Percentiles rank a stretch among this genome's conserved stretches.
Conservation (phyloP, 2,113 vertebrate species). For the Tringa solitaria region DNA sequence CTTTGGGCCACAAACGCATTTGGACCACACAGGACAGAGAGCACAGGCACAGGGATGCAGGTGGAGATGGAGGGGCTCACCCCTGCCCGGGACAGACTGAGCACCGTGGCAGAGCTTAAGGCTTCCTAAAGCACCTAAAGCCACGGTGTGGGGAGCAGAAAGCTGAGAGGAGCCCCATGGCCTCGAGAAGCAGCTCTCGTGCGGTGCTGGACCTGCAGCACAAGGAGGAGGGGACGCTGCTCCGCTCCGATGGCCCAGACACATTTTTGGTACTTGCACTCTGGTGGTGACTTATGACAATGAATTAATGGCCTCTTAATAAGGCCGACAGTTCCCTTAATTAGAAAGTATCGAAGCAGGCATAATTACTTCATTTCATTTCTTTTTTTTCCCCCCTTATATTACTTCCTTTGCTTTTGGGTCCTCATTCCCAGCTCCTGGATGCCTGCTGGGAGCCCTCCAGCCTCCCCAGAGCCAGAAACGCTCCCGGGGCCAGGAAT, state of each 20-base stretch:
- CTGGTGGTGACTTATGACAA: neutral
- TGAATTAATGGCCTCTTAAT: conserved; percentile 34
- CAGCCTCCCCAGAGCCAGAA: neutral
- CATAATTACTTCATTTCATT: conserved; percentile 38
- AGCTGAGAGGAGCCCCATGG: neutral
- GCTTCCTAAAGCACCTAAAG: neutral
- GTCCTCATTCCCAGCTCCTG: neutral
- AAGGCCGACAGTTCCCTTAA: conserved; percentile 53
- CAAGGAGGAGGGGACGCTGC: neutral
- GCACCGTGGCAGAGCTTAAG: rapidly evolving
- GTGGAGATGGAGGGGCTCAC: neutral
- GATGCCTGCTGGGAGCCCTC: neutral
- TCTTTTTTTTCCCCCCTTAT: neutral
- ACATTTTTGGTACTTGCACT: neutral
- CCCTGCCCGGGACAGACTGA: neutral
- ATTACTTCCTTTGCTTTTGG: neutral
- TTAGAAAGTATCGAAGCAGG: conserved; percentile 36
- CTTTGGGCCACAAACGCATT: neutral
- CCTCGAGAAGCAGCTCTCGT: rapidly evolving
- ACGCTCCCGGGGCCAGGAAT: neutral
- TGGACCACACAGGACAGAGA: rapidly evolving
- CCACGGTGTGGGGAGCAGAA: neutral
- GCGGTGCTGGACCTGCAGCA: rapidly evolving
- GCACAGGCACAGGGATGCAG: neutral
- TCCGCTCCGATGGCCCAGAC: neutral